Evolutionary conservation across 2,797 vertebrate species (phyloP).

Genomic region (Phalanger gymnotis): DNA sequence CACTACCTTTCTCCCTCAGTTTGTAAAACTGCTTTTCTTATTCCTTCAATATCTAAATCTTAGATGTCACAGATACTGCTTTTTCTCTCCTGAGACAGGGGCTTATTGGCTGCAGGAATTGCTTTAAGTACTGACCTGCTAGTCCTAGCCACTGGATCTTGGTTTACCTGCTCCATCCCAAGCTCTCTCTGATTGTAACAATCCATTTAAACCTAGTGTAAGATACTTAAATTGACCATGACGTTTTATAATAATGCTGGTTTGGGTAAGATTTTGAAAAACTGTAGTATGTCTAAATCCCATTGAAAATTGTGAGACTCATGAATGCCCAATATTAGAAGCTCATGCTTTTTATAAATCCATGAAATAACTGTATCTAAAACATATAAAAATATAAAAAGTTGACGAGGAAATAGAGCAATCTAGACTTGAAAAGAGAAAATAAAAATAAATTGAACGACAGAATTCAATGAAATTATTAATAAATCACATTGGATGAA

Average conservation of each 20-base stretch:
- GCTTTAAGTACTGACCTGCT: background rate
- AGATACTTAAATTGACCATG: background rate
- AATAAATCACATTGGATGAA: background rate
- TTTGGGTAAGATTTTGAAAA: constrained; percentile 21
- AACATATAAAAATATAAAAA: background rate
- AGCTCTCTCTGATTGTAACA: background rate
- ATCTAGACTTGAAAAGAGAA: background rate
- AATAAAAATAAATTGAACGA: background rate
- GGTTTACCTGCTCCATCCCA: background rate
- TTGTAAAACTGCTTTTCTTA: background rate
- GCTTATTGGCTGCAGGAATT: background rate
- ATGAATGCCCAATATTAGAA: background rate
- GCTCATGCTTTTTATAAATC: background rate
- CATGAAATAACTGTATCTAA: constrained; percentile 38
- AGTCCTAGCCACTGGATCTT: background rate
- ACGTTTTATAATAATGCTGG: background rate
- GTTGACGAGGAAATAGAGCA: background rate
- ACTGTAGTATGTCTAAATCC: background rate
- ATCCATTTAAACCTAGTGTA: background rate
- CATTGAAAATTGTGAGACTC: constrained; percentile 17
- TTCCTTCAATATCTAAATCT: background rate
- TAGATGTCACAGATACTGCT: background rate
- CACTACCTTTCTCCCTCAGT: background rate
- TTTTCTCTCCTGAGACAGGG: background rate
- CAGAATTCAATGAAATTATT: background rate